Evolutionary conservation across 2,797 vertebrate genomes (phyloP), one percentile per base, ranked within the genome.

Genomic region (Diplodus puntazzo): DNA sequence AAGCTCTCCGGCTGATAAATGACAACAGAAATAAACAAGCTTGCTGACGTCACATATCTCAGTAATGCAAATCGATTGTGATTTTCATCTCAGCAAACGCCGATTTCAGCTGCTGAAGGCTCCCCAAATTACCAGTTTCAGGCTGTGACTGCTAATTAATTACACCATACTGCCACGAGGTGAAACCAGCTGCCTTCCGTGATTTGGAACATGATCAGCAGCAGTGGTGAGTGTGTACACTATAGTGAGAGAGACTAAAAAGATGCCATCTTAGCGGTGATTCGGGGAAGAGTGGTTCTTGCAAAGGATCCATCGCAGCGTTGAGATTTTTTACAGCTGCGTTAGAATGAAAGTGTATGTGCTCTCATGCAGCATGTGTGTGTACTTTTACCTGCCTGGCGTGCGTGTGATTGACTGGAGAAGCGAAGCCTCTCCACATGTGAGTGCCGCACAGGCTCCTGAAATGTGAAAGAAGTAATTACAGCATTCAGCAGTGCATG

Each of bases 391-490:
- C 21, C 54, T 13, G 4, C 30, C 27, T 61, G 77, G 79, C 2
- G 16, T 63, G 21, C 13, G 6, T n/a, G 60, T 69, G 73, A 71
- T 1, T 50, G 69, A 71, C 53, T 14, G 52, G 66, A 43, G 60
- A 80, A 58, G 55, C 61, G 63, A 84, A 69, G 59, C 58, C 78
- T 83, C 75, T 89, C 48, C 50, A 79, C 21, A 77, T 68, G 58
- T 50, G 61, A 84, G 75, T 23, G 64, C 60, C 0, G 57, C 76
- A 58, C 83, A 78, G 63, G 65, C 73, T 87, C 68, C 75, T 77
- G 76, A 77, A 88, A 87, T 80, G 78, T 69, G 57, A 84, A 71
- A 78, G 45, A 91, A 77, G 75, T 85, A 76, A 89, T 91, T 92
- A 89, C 63, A 74, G 73, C 77, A 70, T 87, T 91, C 82, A 85